Base-by-base conservation (phyloP, 2,797 vertebrate genomes). In the Enoplosus armatus region DNA sequence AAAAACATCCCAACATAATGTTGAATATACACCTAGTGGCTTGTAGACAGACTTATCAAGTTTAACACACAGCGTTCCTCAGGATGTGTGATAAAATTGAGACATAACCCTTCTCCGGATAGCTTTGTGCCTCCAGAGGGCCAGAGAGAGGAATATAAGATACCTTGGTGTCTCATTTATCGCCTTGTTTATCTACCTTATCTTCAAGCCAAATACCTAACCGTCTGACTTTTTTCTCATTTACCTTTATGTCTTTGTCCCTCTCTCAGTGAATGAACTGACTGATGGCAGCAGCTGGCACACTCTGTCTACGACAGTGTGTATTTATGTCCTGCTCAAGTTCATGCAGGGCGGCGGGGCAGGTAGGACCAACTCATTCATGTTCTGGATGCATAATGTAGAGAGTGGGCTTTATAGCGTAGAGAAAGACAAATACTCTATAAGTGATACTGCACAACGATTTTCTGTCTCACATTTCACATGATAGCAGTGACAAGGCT, bases 301-400 rank as follows among this genome's bases (percentile, higher is more conserved):
- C 56, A 88, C 91, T 12, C 33, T 99, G 89, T 94, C 95, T 4
- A 89, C 87, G 22, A 99, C 97, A 0, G 97, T 99, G 79, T 95
- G 94, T 45, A 58, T 91, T 66, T 99, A 99, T 0, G 97, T 96
- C 72, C 77, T 96, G 20, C 95, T 99, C 24, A 99, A 99, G 94
- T 94, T 99, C 84, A 81, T 99, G 75, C 98, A 99, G 90, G 98
- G 98, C 0, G 98, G 98, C 78, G 98, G 98, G 31, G 96, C 97
- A 70, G 98, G 98, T 97, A 93, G 79, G 87, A 43, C 8, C 8
- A 0, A 26, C 18, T 45, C 14, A 2, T 60, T 58, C 7, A 33
- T 14, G 4, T 51, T 45, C 16, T 3, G 29, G 26, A 37, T 24
- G 5, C 26, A 22, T 43, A 2, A 29, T 37, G 29, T 20, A 33